These are phyloP conservation scores for Bufo bufo DNA, from an alignment of 2,113 vertebrate genomes.

Conservation along the genomic window DNA sequence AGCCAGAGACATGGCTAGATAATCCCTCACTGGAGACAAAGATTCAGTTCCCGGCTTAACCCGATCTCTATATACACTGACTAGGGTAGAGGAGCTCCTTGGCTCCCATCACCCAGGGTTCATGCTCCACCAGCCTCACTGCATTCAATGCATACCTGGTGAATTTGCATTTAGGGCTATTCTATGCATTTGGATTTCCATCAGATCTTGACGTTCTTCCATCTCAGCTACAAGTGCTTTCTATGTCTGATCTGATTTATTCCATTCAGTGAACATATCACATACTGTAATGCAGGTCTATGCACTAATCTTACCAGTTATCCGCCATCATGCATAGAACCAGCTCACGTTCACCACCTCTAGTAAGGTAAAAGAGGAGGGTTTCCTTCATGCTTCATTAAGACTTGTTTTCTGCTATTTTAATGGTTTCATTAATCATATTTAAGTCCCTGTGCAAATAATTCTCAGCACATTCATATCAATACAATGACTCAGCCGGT, in stretches of 20 bases:
- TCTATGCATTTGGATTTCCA: no score
- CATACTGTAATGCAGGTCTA: not conserved
- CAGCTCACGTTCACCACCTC: conserved; percentile 2
- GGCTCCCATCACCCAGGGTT: not conserved
- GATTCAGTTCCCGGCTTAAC: no score
- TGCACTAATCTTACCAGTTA: not conserved
- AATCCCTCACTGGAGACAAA: no score
- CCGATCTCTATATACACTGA: not conserved
- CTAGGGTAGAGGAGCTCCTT: not conserved
- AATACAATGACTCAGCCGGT: conserved; percentile 68
- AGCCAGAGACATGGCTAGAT: no score
- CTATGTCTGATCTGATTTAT: not conserved
- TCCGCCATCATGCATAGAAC: not conserved
- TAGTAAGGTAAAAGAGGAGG: conserved; percentile 17
- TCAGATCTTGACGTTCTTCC: not conserved
- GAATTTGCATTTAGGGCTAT: not conserved
- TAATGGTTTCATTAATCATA: conserved; percentile 67
- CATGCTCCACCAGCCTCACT: not conserved
- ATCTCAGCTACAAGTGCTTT: not conserved
- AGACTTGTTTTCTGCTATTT: conserved; percentile 57
- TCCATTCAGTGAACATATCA: not conserved
- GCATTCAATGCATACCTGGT: not conserved
- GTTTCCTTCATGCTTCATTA: conserved; percentile 51
- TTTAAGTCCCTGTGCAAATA: conserved; percentile 64
- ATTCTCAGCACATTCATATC: conserved; percentile 63